A percentile compares a stretch with the other conserved stretches of the same genome.
Evolutionary conservation across 2,797 vertebrate species (phyloP).

Genomic region (Triplophysa bombifrons): DNA sequence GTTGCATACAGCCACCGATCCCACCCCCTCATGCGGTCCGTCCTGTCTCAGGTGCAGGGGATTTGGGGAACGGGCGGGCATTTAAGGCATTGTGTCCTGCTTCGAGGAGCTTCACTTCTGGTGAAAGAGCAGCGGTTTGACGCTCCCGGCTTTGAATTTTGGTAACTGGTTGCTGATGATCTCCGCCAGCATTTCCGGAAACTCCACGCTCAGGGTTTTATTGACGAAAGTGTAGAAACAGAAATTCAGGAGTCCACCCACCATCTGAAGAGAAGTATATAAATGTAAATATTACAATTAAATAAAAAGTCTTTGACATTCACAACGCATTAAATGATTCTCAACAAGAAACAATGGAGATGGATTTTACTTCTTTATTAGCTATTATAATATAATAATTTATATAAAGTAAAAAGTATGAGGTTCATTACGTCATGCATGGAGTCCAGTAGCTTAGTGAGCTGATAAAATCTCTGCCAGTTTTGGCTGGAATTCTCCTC

Average conservation of each 20-base stretch:
- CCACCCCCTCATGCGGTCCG: conserved; percentile 47
- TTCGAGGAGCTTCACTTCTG: conserved; percentile 87
- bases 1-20: conserved; percentile 61
- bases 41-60: conserved; percentile 32
- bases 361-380: too few relatives aligned
- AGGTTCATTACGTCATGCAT: conserved; percentile 89
- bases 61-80: conserved; percentile 59
- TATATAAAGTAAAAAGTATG: too few relatives aligned
- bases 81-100: conserved; percentile 92
- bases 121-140: conserved; percentile 98
- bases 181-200: conserved; percentile 98
- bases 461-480: conserved; percentile 99
- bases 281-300: neutral
- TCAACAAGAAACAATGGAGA: too few relatives aligned
- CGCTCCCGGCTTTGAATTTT: conserved; percentile 97
- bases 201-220: conserved; percentile 95
- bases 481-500: conserved; percentile 99
- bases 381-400: neutral
- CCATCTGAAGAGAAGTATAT: conserved; percentile 82
- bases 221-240: conserved; percentile 99
- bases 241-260: conserved; percentile 92
- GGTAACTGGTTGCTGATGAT: conserved; percentile 99
- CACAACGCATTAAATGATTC: too few relatives aligned
- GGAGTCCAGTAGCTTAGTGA: conserved; percentile 97
- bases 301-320: too few relatives aligned